Evolutionary conservation across 2,797 vertebrate species (phyloP).

Genomic region (Coregonus suidteri): DNA sequence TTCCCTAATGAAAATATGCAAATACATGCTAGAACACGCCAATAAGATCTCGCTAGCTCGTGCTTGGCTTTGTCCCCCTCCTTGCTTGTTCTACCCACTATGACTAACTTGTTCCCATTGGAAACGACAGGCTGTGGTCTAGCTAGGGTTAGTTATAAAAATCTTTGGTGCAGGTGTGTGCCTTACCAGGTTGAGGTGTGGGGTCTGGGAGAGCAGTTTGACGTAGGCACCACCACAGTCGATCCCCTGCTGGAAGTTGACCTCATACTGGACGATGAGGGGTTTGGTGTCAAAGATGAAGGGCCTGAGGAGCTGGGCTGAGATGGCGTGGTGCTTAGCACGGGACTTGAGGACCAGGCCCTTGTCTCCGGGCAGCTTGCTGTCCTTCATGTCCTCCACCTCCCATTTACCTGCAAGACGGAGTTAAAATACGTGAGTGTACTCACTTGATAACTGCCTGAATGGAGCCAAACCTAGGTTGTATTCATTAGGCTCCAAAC

Average conservation of each 20-base stretch:
- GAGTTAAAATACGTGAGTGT: neutral
- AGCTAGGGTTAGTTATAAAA: too few species aligned
- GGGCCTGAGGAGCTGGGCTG: constrained; percentile 85
- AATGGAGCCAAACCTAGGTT: neutral
- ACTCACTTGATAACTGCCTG: neutral
- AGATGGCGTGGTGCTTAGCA: constrained; percentile 97
- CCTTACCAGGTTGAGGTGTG: constrained; percentile 88
- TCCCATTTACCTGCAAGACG: constrained; percentile 87
- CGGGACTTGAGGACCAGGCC: constrained; percentile 91
- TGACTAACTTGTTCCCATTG: too few species aligned
- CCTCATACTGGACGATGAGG: constrained; percentile 96
- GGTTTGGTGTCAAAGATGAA: constrained; percentile 90
- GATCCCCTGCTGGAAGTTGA: constrained; percentile 96
- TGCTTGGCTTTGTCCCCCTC: too few species aligned
- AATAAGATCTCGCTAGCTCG: too few species aligned
- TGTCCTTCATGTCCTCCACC: constrained; percentile 94
- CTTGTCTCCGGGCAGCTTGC: constrained; percentile 91
- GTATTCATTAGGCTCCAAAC: too few species aligned
- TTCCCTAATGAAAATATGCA: too few species aligned
- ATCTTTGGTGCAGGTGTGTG: neutral
- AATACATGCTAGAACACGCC: too few species aligned
- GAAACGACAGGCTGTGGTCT: too few species aligned
- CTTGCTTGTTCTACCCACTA: too few species aligned
- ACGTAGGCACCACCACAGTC: constrained; percentile 97
- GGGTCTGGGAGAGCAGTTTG: constrained; percentile 90